Base-by-base conservation (phyloP, 92 coral and sea anemone genomes). In the Zoanthus sansibaricus region DNA sequence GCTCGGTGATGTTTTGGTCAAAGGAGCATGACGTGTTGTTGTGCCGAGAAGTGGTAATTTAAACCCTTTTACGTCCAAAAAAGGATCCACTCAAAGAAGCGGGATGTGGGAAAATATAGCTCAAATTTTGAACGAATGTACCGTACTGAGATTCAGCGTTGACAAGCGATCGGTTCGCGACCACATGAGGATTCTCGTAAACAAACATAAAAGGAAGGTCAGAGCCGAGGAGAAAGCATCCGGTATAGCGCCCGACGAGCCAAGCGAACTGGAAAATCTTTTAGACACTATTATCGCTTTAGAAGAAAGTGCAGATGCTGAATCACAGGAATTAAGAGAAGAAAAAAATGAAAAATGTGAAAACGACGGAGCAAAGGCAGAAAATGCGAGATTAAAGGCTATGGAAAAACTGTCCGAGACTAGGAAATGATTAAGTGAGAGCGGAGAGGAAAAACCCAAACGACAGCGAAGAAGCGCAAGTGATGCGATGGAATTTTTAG, bases 21-120 rank as follows among this genome's bases (percentile, higher is more conserved):
- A 64, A 78, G 62, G 70, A 86, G 52, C 84, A 90, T 61, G 79
- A 90, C 76, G 13, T 86, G 58, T 25, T 25, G 25, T 54, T 90
- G 61, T 86, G 89, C 75, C 62, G 89, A 30, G 89, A 86, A 84
- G 88, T 77, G 80, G 61, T 78, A 31, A 51, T 32, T 59, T 62
- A 71, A 56, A 56, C 64, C 64, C 64, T 25, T 56, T 56, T 56
- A 56, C 64, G 64, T 56, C 64, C 84, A 62, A 86, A 82, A 62
- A 89, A 86, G 83, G 83, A 32, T 90, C 88, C 25, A 79, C 90
- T 42, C 90, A 90, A 76, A 67, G 88, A 51, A 82, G 93, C 73
- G 47, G 58, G 51, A 76, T 90, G 54, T 87, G 88, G 86, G 88
- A 87, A 20, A 73, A 90, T 82, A 83, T 82, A 70, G 93, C 88